Evolutionary conservation across 2,888 invertebrate species (phyloP).

Genomic region (Athalia rosae): DNA sequence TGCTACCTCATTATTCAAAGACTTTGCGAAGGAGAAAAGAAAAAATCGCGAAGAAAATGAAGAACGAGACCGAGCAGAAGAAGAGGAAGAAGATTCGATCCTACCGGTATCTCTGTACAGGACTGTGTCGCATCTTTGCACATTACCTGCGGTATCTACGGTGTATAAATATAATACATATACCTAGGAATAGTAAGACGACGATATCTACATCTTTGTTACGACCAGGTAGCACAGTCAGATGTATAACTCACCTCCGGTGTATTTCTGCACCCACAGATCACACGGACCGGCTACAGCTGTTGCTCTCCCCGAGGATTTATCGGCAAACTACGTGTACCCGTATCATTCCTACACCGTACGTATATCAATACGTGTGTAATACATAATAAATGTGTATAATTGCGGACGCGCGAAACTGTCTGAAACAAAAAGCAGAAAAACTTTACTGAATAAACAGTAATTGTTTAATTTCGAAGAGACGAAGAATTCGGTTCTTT

Average conservation of each 20-base stretch:
- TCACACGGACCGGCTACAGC: not conserved
- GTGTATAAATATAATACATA: not conserved
- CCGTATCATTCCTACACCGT: no score
- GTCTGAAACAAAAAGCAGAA: not conserved
- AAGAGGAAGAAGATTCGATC: no score
- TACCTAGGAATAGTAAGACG: not conserved
- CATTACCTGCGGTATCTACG: not conserved
- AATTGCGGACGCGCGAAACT: not conserved
- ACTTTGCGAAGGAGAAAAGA: conserved; percentile 5
- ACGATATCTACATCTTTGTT: not conserved
- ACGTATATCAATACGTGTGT: no score
- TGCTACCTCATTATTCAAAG: conserved; percentile 34
- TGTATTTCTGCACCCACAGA: conserved; percentile 6
- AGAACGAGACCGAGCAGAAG: no score
- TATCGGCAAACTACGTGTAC: not conserved
- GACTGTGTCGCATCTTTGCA: not conserved
- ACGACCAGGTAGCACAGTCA: not conserved
- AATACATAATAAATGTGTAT: no score
- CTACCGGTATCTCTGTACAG: no score
- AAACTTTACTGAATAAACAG: no score
- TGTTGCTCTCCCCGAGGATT: not conserved
- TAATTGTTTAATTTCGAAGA: no score
- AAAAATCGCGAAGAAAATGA: no score
- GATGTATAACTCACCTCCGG: not conserved
- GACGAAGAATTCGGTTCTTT: no score